Conservation (phyloP, 2,797 vertebrate genomes). For the Ambastaia sidthimunki region DNA sequence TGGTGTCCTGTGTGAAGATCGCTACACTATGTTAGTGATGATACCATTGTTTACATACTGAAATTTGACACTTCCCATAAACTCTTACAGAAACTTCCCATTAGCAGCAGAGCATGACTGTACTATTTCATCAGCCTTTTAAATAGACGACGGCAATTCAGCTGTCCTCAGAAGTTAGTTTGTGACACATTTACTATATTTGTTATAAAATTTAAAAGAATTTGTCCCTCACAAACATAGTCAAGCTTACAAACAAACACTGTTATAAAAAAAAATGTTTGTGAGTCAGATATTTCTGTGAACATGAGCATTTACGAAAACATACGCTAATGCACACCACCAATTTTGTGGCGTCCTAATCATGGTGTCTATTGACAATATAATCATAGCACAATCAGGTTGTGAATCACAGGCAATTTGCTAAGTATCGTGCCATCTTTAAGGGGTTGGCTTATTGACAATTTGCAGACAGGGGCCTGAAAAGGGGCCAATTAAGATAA, state of each 20-base stretch:
- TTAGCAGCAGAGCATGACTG: too few relatives aligned
- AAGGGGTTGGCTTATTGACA: slow-evolving; percentile 68
- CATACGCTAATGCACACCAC: slow-evolving; percentile 74
- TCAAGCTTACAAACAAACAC: too few relatives aligned
- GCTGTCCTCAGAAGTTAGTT: too few relatives aligned
- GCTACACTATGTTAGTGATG: slow-evolving; percentile 47
- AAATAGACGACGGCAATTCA: too few relatives aligned
- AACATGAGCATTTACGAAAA: background rate
- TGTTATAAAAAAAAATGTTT: background rate
- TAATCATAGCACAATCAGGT: slow-evolving; percentile 81
- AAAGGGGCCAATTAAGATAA: slow-evolving; percentile 77
- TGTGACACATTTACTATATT: too few relatives aligned
- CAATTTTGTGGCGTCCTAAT: slow-evolving; percentile 78
- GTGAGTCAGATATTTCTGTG: background rate
- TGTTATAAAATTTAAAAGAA: too few relatives aligned
- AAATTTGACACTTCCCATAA: too few relatives aligned
- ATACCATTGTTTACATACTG: too few relatives aligned
- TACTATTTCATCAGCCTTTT: too few relatives aligned
- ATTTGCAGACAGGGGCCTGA: slow-evolving; percentile 71
- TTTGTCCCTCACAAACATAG: too few relatives aligned
- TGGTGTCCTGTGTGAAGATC: too few relatives aligned
- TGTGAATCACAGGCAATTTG: slow-evolving; percentile 79
- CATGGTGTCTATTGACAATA: slow-evolving; percentile 81
- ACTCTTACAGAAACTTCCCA: too few relatives aligned
- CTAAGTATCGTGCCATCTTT: slow-evolving; percentile 72